Conservation (phyloP, 1,140 invertebrate species). For the Aphaenogaster rudis region DNA sequence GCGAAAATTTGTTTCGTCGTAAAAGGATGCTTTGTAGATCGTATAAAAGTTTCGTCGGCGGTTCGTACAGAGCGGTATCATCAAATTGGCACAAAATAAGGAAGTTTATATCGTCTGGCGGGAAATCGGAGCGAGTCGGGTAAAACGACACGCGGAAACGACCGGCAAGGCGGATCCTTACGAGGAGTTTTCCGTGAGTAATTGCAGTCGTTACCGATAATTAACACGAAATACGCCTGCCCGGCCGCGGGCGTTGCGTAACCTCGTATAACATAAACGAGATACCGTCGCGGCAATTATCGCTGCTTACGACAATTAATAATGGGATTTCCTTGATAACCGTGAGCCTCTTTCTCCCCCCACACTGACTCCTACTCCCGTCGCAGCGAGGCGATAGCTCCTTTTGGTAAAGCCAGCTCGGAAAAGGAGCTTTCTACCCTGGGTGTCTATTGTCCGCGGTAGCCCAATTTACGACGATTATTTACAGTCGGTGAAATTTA, state of each 20-base stretch:
- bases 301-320: constrained; percentile 76
- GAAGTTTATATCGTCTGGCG: constrained; percentile 58
- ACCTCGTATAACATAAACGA: constrained; percentile 76
- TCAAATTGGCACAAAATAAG: constrained; percentile 51
- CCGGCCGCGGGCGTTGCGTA: constrained; percentile 78
- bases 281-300: constrained; percentile 75
- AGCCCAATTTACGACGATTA: constrained; percentile 74
- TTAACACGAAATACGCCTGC: constrained; percentile 80
- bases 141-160: constrained; percentile 77
- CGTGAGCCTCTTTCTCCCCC: constrained; percentile 14
- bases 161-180: constrained; percentile 74
- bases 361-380: background rate
- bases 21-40: constrained; percentile 44
- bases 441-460: constrained; percentile 56
- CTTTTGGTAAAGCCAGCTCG: constrained; percentile 39
- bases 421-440: constrained; percentile 63
- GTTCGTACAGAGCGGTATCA: constrained; percentile 33
- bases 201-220: constrained; percentile 85
- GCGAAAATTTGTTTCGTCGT: constrained; percentile 19
- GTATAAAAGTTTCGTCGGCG: constrained; percentile 43
- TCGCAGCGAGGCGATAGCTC: constrained; percentile 22
- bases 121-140: constrained; percentile 77
- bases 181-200: constrained; percentile 82
- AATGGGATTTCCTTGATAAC: constrained; percentile 72
- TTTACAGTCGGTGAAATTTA: constrained; percentile 73